Conservation (phyloP, 2,888 invertebrate genomes). For the Oscheius sp. region DNA sequence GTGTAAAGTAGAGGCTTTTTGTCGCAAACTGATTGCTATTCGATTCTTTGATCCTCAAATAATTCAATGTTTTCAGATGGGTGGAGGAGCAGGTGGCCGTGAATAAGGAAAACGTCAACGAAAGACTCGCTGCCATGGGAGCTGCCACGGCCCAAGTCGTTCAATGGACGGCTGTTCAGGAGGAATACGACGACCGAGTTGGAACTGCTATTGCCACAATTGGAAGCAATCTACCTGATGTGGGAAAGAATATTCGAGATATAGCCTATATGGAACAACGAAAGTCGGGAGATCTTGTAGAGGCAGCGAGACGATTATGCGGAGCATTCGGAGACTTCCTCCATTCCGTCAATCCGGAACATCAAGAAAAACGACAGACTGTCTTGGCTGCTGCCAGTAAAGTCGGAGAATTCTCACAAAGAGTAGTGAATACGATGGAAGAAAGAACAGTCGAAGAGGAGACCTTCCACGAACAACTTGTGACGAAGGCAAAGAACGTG, state of each 20-base stretch:
- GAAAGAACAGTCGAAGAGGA: constrained; percentile 80
- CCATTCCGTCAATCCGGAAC: constrained; percentile 92
- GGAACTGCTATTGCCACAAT: constrained; percentile 97
- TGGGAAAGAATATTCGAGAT: constrained; percentile 88
- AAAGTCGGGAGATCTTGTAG: constrained; percentile 73
- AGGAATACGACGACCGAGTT: constrained; percentile 88
- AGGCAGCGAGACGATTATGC: constrained; percentile 90
- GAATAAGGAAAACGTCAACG: constrained; percentile 92
- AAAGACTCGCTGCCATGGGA: constrained; percentile 97
- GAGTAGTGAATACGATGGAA: constrained; percentile 83
- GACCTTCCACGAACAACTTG: constrained; percentile 80
- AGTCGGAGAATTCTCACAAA: constrained; percentile 93
- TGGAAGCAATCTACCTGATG: constrained; percentile 92
- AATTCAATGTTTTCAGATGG: constrained; percentile 41
- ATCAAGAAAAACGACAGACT: constrained; percentile 83
- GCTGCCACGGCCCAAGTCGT: constrained; percentile 98
- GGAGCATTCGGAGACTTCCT: constrained; percentile 89
- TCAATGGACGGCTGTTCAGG: constrained; percentile 81
- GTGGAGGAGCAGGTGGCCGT: constrained; percentile 78
- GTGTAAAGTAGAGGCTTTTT: constrained; percentile 10
- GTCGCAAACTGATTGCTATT: neutral
- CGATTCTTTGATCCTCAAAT: neutral
- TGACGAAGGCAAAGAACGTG: constrained; percentile 93
- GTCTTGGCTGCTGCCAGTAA: constrained; percentile 92
- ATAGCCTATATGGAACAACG: constrained; percentile 86